phyloP scores from a whole-genome alignment of 1,140 invertebrate species.

The Papilio polytes region DNA sequence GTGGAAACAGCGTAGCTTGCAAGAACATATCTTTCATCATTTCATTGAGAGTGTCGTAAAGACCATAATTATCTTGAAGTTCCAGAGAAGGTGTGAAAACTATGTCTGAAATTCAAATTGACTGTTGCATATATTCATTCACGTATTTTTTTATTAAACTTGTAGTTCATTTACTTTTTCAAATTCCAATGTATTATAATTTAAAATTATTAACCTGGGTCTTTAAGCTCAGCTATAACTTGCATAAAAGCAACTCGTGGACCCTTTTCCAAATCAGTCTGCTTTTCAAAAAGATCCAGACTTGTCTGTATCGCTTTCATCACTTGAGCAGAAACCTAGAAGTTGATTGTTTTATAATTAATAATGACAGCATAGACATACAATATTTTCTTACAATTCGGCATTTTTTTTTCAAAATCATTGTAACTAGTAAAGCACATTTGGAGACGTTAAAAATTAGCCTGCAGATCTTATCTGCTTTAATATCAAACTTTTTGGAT shows the following conservation, averaged over 20 bases:
- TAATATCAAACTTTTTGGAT: background rate
- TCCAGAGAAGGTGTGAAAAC: constrained; percentile 78
- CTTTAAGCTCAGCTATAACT: constrained; percentile 73
- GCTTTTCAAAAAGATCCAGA: constrained; percentile 72
- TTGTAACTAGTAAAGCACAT: too few species aligned
- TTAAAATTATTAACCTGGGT: constrained; percentile 61
- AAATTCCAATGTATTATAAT: background rate
- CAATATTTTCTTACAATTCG: background rate
- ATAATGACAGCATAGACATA: background rate
- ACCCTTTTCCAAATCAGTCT: constrained; percentile 75
- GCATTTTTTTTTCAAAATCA: background rate
- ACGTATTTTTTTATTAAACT: background rate
- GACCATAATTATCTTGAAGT: constrained; percentile 64
- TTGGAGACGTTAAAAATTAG: too few species aligned
- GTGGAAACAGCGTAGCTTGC: constrained; percentile 75
- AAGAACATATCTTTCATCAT: constrained; percentile 83
- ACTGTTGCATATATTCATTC: background rate
- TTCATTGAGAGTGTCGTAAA: constrained; percentile 70
- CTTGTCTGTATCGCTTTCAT: constrained; percentile 78
- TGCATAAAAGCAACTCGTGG: constrained; percentile 76
- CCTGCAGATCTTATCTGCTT: too few species aligned
- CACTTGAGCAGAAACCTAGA: constrained; percentile 71
- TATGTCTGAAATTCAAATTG: constrained; percentile 67
- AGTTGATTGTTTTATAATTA: constrained; percentile 15
- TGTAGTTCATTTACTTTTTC: background rate